Base-by-base conservation (phyloP, 2,113 vertebrate species). In the Antigone vipio region DNA sequence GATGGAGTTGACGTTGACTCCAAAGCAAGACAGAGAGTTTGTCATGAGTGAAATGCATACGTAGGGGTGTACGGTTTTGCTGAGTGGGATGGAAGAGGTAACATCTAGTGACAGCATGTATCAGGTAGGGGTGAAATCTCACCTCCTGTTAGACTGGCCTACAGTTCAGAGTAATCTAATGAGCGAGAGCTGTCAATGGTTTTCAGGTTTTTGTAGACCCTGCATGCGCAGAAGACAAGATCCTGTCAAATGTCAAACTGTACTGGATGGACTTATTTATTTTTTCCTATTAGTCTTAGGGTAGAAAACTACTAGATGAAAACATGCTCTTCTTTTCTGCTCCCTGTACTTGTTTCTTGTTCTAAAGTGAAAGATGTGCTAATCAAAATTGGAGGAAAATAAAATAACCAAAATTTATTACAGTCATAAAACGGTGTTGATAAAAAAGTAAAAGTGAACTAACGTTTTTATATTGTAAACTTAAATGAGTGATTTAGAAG, bases 21-120 rank as follows among this genome's bases (percentile, higher is more conserved):
- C n/a, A 15, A 4, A 56, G 19, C 30, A 29, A 32, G 40, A 30
- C 20, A 17, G 49, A 6, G 7, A 22, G 42, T 85, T 75, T 21
- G 56, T n/a, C 4, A 0, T 11, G 55, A 38, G 59, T 27, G 60
- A 85, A 62, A 53, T 4, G 45, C 3, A 0, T n/a, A 0, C 0
- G 2, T 59, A 4, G 26, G 27, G 19, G 4, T 24, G 35, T 35
- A 3, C 0, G 5, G 50, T 34, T 67, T 52, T n/a, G 15, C 19
- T 34, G 59, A 15, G 77, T 18, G 59, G 11, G 17, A 5, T 58
- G 63, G 75, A 18, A 50, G 60, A 58, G 32, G 62, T 22, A 29
- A 13, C 6, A 35, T 38, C 47, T 16, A 55, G 75, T 15, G 23
- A 6, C 30, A 47, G 42, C 1, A 0, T 7, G 55, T 66, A 79